phyloP scores from a whole-genome alignment of 2,113 vertebrate genomes.

The Aspiorhynchus laticeps region DNA sequence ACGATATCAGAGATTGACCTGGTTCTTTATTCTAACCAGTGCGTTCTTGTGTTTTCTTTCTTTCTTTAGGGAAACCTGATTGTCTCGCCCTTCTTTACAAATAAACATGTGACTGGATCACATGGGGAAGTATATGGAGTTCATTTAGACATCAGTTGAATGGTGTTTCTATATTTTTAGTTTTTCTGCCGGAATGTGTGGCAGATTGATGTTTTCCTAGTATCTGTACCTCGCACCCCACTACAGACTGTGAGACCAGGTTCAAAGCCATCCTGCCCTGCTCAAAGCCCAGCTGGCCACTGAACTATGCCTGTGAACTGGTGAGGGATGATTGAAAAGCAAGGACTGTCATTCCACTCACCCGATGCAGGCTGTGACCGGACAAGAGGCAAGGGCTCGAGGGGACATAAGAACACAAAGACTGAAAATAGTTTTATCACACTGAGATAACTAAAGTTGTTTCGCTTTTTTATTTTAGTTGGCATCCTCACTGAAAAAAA shows the following conservation, averaged over 20 bases:
- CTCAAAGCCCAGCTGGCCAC: slow-evolving; percentile 67
- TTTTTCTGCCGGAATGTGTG: slow-evolving; percentile 78
- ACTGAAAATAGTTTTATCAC: slow-evolving; percentile 65
- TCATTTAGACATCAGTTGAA: slow-evolving; percentile 95
- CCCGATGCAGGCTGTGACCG: slow-evolving; percentile 57
- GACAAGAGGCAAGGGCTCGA: slow-evolving; percentile 56
- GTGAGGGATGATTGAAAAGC: slow-evolving; percentile 62
- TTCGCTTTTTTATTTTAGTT: slow-evolving; percentile 60
- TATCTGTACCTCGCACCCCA: slow-evolving; percentile 64
- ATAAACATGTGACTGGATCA: slow-evolving; percentile 94
- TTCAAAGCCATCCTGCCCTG: slow-evolving; percentile 80
- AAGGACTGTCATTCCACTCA: slow-evolving; percentile 44
- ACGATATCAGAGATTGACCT: background rate
- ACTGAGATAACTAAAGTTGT: slow-evolving; percentile 66
- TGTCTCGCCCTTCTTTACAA: slow-evolving; percentile 81
- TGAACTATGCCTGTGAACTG: slow-evolving; percentile 75
- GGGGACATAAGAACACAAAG: slow-evolving; percentile 70
- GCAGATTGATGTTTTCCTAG: slow-evolving; percentile 78
- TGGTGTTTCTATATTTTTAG: slow-evolving; percentile 89
- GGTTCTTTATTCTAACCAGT: background rate
- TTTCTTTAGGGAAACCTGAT: slow-evolving; percentile 79
- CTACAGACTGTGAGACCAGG: slow-evolving; percentile 80
- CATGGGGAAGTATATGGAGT: slow-evolving; percentile 82
- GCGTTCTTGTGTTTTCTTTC: slow-evolving; percentile 52
- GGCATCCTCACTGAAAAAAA: slow-evolving; percentile 42